A percentile compares a stretch with the other conserved stretches of the same genome.
phyloP scores from a whole-genome alignment of 2,113 vertebrate species.

The Xiphorhynchus elegans region DNA sequence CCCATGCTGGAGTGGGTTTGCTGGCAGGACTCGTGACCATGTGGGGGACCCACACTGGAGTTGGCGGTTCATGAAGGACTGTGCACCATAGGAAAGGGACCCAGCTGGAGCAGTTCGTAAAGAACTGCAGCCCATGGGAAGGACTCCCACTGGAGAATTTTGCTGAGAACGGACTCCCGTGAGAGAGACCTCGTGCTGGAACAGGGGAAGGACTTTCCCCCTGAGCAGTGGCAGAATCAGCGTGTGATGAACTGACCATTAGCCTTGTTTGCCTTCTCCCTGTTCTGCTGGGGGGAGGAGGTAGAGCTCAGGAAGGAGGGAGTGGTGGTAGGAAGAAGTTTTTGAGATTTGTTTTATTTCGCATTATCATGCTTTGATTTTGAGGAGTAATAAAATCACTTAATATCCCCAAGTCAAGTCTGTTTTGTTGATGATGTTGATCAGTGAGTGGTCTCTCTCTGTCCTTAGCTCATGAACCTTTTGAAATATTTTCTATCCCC shows the following conservation, averaged over 20 bases:
- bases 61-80: background rate
- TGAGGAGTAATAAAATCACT: background rate
- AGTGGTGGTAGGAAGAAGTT: background rate
- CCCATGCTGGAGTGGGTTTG: background rate
- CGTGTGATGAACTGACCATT: rapidly evolving
- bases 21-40: background rate
- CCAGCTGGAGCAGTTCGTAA: background rate
- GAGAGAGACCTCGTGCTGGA: rapidly evolving
- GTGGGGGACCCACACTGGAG: background rate
- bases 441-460: background rate
- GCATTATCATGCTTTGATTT: background rate
- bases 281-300: background rate
- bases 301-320: background rate
- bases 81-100: background rate
- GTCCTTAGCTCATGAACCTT: background rate
- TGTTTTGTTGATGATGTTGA: background rate
- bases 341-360: background rate
- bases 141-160: background rate
- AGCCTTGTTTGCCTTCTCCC: background rate
- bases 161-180: background rate
- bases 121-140: background rate
- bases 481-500: background rate
- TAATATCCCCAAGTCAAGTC: background rate
- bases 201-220: background rate
- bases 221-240: background rate